phyloP scores from a whole-genome alignment of 2,888 invertebrate species.

The Parapristionchus giblindavisi region DNA sequence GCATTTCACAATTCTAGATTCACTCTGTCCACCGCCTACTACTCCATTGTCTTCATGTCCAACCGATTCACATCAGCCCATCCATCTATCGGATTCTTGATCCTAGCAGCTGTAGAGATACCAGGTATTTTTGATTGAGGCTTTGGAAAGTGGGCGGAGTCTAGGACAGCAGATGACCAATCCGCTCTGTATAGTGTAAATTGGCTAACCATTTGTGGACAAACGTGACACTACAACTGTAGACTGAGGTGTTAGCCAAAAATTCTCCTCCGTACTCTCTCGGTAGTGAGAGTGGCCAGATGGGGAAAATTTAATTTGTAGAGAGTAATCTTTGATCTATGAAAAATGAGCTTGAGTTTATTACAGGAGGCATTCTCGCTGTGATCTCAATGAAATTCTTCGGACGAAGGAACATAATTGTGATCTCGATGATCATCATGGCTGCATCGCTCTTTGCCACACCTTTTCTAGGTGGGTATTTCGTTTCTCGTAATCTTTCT shows the following conservation, averaged over 20 bases:
- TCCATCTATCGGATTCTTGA: neutral
- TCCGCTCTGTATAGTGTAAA: too few species aligned
- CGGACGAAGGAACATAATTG: conserved; percentile 19
- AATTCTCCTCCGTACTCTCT: too few species aligned
- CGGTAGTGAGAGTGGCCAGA: too few species aligned
- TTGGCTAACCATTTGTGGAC: too few species aligned
- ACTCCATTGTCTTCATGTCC: conserved; percentile 25
- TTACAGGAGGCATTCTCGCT: conserved; percentile 11
- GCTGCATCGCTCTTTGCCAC: neutral
- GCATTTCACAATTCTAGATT: conserved; percentile 2
- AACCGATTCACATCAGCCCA: neutral
- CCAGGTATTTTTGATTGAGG: conserved; percentile 25
- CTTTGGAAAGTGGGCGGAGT: too few species aligned
- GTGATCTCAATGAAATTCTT: conserved; percentile 15
- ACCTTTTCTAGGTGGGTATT: conserved; percentile 3
- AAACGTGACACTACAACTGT: too few species aligned
- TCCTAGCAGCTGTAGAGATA: conserved; percentile 13
- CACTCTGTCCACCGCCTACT: conserved; percentile 15
- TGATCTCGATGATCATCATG: neutral
- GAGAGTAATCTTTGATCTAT: neutral
- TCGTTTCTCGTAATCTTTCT: neutral
- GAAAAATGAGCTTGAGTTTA: neutral
- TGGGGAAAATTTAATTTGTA: neutral
- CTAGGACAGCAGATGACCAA: too few species aligned
- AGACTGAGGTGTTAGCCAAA: too few species aligned